phyloP scores from a whole-genome alignment of 2,888 invertebrate genomes.

The Cheilosia vernalis region DNA sequence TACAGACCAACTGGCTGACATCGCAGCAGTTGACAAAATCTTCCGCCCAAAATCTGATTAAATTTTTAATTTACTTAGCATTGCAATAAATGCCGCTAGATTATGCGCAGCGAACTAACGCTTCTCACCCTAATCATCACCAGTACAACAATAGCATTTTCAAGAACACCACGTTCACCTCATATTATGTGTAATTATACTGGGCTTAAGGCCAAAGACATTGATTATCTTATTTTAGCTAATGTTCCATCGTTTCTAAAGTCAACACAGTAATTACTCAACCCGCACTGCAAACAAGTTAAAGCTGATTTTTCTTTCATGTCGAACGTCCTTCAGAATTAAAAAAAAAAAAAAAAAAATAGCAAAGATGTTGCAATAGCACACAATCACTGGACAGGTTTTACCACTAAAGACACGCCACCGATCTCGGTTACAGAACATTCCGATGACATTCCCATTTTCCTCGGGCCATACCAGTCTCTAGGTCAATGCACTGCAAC shows the following conservation, averaged over 20 bases:
- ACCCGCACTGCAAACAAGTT: not conserved
- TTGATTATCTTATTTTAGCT: constrained; percentile 1
- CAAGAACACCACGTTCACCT: constrained; percentile 17
- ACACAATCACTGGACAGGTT: constrained; percentile 54
- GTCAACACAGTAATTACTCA: constrained; percentile 5
- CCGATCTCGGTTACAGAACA: constrained; percentile 60
- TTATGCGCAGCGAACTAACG: no score
- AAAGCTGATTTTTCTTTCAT: constrained; percentile 33
- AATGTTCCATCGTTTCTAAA: not conserved
- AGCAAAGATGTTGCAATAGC: constrained; percentile 38
- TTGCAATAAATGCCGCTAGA: no score
- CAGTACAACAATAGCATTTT: not conserved
- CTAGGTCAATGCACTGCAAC: constrained; percentile 29
- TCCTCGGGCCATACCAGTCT: not conserved
- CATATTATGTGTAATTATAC: constrained; percentile 39
- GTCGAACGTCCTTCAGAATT: constrained; percentile 44
- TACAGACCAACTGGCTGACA: no score
- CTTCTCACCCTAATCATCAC: not conserved
- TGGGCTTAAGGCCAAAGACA: constrained; percentile 49
- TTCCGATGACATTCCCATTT: constrained; percentile 41
- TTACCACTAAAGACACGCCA: constrained; percentile 56
- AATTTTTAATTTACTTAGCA: no score
- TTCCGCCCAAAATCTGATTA: no score
- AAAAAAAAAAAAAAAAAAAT: not conserved
- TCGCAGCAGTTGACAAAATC: no score